phyloP scores from a whole-genome alignment of 2,797 vertebrate species.

The Malacoctenus gilli region DNA sequence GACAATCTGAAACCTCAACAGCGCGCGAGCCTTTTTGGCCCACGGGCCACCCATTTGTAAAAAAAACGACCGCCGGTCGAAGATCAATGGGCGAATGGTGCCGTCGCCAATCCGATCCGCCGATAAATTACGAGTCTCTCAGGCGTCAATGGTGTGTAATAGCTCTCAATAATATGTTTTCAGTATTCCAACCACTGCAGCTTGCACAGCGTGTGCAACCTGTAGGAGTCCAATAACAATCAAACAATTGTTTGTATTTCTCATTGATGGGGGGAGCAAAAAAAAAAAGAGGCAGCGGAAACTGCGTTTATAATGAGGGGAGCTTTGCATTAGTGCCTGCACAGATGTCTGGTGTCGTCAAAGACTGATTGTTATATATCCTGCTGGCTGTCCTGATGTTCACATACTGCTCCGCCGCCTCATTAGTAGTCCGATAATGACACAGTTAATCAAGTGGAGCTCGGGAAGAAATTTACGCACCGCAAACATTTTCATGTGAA shows the following conservation, averaged over 20 bases:
- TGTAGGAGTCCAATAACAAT: slow-evolving; percentile 70
- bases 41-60: too few relatives aligned
- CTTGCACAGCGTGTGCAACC: slow-evolving; percentile 54
- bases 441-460: slow-evolving; percentile 52
- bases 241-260: slow-evolving; percentile 68
- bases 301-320: slow-evolving; percentile 55
- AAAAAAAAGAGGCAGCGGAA: slow-evolving; percentile 42
- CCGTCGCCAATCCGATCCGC: slow-evolving; percentile 20
- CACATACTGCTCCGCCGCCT: slow-evolving; percentile 41
- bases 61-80: too few relatives aligned
- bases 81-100: too few relatives aligned
- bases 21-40: too few relatives aligned
- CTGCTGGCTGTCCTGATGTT: slow-evolving; percentile 71
- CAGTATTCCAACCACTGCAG: slow-evolving; percentile 26
- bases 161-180: slow-evolving; percentile 35
- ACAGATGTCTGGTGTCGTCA: slow-evolving; percentile 72
- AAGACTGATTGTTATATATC: slow-evolving; percentile 64
- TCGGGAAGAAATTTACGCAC: slow-evolving; percentile 16
- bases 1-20: too few relatives aligned
- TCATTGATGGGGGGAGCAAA: slow-evolving; percentile 53
- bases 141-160: slow-evolving; percentile 23
- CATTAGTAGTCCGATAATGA: slow-evolving; percentile 58
- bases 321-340: slow-evolving; percentile 50
- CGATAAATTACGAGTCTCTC: slow-evolving; percentile 27
- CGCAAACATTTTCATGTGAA: slow-evolving; percentile 2